Evolutionary conservation across 2,888 invertebrate species (phyloP).

Genomic region (Lypha dubia): DNA sequence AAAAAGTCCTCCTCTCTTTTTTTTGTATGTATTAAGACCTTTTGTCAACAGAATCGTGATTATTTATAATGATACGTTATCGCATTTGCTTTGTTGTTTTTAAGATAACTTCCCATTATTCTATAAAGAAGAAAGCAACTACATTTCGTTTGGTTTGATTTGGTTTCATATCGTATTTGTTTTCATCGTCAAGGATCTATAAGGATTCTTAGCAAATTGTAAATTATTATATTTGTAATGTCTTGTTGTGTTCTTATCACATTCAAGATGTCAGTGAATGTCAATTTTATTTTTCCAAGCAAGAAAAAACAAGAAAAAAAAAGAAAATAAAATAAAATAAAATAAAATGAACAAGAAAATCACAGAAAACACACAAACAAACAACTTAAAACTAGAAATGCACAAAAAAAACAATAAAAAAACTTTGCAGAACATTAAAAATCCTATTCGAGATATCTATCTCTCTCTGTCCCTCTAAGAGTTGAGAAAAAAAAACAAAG

Average conservation of each 20-base stretch:
- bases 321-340: conserved; percentile 24
- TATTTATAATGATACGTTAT: conserved; percentile 34
- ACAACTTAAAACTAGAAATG: conserved; percentile 22
- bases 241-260: conserved; percentile 62
- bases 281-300: conserved; percentile 67
- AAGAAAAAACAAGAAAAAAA: no score
- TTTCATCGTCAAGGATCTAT: conserved; percentile 22
- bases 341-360: background rate
- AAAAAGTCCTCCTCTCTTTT: no score
- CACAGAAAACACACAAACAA: conserved; percentile 14
- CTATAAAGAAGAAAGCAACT: background rate
- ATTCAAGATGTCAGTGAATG: conserved; percentile 65
- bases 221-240: conserved; percentile 65
- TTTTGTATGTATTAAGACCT: background rate
- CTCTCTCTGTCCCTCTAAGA: background rate
- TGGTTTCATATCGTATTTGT: background rate
- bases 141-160: conserved; percentile 29
- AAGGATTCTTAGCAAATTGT: conserved; percentile 63
- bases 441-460: conserved; percentile 8
- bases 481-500: background rate
- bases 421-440: conserved; percentile 38
- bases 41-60: background rate
- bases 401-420: conserved; percentile 19
- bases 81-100: conserved; percentile 28
- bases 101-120: conserved; percentile 6